A percentile compares a stretch with the other conserved stretches of the same genome.
Evolutionary conservation across 1,140 invertebrate genomes (phyloP).

Genomic region (Cotesia typhae): DNA sequence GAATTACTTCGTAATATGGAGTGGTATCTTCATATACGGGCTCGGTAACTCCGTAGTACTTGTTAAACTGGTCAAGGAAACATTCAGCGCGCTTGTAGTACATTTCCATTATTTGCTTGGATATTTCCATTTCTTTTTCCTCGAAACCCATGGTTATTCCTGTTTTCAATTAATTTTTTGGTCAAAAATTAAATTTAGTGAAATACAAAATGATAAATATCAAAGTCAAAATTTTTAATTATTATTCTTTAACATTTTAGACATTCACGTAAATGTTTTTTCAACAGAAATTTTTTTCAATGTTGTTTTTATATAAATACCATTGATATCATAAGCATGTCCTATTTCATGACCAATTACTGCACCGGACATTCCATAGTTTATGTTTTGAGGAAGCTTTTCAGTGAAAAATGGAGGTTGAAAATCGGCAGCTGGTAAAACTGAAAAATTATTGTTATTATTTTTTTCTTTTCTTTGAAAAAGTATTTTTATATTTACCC

Average conservation of each 20-base stretch:
- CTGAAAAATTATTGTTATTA: conserved; percentile 16
- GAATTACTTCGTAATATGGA: background rate
- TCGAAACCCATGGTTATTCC: conserved; percentile 18
- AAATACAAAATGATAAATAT: no score
- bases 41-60: conserved; percentile 25
- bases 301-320: conserved; percentile 41
- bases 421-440: conserved; percentile 21
- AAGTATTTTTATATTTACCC: no score
- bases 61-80: conserved; percentile 33
- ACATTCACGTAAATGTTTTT: no score
- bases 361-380: conserved; percentile 64
- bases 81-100: conserved; percentile 34
- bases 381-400: conserved; percentile 3
- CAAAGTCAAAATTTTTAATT: no score
- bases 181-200: no score
- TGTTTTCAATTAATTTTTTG: background rate
- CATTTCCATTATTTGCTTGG: conserved; percentile 17
- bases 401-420: no score
- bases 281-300: no score
- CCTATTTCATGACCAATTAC: conserved; percentile 72
- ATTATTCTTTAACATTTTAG: no score
- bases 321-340: conserved; percentile 69
- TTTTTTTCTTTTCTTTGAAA: background rate
- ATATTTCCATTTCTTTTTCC: conserved; percentile 24
- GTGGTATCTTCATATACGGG: background rate